Evolutionary conservation across 92 coral and sea anemone genomes (phyloP).

Genomic region (Phenganax stokvisi): DNA sequence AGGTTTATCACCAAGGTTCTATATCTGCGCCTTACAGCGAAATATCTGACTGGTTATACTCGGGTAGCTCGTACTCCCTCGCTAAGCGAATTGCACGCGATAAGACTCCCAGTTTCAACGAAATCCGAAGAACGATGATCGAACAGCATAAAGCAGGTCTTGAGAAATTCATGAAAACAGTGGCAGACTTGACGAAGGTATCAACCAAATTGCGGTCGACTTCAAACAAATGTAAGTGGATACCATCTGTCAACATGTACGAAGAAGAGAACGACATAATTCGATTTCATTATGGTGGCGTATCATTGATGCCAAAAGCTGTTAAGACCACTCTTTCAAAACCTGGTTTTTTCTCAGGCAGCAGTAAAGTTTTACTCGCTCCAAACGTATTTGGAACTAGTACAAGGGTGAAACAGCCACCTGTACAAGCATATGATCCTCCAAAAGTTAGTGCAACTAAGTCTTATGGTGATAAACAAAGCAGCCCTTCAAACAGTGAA

Average conservation of each 20-base stretch:
- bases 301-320: not conserved
- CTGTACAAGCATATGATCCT: not conserved
- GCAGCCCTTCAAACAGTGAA: not conserved
- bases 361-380: not conserved
- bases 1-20: constrained; percentile 22
- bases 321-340: constrained; percentile 8
- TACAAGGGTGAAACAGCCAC: not conserved
- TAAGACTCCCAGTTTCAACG: constrained; percentile 21
- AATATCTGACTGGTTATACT: constrained; percentile 29
- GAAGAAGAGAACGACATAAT: constrained; percentile 27
- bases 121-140: constrained; percentile 15
- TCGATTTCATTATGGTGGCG: constrained; percentile 35
- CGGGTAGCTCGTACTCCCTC: constrained; percentile 28
- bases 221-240: constrained; percentile 36
- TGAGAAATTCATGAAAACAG: not conserved
- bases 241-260: constrained; percentile 39
- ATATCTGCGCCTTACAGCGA: constrained; percentile 18
- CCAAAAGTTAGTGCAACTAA: not conserved
- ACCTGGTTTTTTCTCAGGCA: not conserved
- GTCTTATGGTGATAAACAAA: not conserved
- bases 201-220: constrained; percentile 28
- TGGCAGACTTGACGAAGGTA: constrained; percentile 15
- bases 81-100: constrained; percentile 33
- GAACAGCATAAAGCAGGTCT: constrained; percentile 12
- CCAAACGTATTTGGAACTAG: not conserved